These are phyloP conservation scores for Tetheella fluctuosa DNA, from an alignment of 2,888 invertebrate species.

Conservation along the genomic window DNA sequence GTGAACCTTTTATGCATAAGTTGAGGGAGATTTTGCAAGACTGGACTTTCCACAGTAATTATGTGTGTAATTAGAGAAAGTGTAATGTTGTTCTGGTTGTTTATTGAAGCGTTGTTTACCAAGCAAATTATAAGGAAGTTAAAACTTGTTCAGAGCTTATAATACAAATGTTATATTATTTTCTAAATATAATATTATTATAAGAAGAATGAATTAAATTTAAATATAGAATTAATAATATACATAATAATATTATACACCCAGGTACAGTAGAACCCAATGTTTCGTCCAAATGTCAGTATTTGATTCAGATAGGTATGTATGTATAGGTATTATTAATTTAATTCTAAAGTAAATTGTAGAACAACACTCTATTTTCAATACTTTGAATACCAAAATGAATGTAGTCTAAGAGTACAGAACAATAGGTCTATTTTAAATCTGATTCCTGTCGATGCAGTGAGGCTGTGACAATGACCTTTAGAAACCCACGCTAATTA, in stretches of 20 bases:
- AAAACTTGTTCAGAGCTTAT: not conserved
- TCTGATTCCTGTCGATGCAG: slow-evolving; percentile 58
- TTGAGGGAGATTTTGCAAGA: slow-evolving; percentile 38
- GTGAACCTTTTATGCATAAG: slow-evolving; percentile 56
- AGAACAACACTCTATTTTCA: slow-evolving; percentile 1
- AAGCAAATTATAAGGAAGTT: not conserved
- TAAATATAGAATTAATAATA: too few species aligned
- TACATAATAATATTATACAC: too few species aligned
- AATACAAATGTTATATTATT: too few species aligned
- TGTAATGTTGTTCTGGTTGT: not conserved
- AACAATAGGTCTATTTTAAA: slow-evolving; percentile 65
- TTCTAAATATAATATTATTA: too few species aligned
- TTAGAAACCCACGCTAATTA: slow-evolving; percentile 82
- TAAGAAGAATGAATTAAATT: too few species aligned
- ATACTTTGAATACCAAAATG: slow-evolving; percentile 15
- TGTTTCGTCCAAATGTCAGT: not conserved
- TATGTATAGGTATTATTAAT: too few species aligned
- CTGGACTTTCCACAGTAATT: slow-evolving; percentile 13
- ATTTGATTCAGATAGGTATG: not conserved
- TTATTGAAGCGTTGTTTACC: slow-evolving; percentile 6
- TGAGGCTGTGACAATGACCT: slow-evolving; percentile 81
- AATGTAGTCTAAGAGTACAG: slow-evolving; percentile 31
- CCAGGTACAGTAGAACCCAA: not conserved
- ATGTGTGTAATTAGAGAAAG: slow-evolving; percentile 11
- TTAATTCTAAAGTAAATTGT: slow-evolving; percentile 6